Conservation (phyloP, 2,797 vertebrate species). For the Hyperoplus lanceolatus region DNA sequence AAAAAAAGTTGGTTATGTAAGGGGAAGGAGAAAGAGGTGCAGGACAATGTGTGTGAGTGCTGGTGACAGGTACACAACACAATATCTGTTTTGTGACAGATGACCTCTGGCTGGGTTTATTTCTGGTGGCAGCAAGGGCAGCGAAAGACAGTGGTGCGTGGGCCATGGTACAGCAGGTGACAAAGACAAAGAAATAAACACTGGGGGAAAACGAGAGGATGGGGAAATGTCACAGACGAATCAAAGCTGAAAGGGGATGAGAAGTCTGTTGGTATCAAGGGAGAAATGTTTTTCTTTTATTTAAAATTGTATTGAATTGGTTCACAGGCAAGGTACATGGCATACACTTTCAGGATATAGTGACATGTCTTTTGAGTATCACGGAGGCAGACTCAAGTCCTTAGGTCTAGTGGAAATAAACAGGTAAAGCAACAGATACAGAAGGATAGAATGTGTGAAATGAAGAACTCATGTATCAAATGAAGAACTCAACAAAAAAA, state of each 20-base stretch:
- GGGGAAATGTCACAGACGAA: slow-evolving; percentile 58
- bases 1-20: background rate
- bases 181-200: slow-evolving; percentile 50
- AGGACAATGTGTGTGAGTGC: slow-evolving; percentile 49
- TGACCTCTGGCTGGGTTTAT: slow-evolving; percentile 61
- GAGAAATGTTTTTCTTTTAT: slow-evolving; percentile 15
- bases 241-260: slow-evolving; percentile 52
- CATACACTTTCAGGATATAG: too few species aligned
- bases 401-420: too few species aligned
- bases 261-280: slow-evolving; percentile 53
- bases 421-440: too few species aligned
- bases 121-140: slow-evolving; percentile 64
- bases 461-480: too few species aligned
- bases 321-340: too few species aligned
- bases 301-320: too few species aligned
- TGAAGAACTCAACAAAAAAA: too few species aligned
- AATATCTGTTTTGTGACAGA: slow-evolving; percentile 71
- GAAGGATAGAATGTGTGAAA: too few species aligned
- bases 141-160: slow-evolving; percentile 48
- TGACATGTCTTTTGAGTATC: too few species aligned
- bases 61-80: slow-evolving; percentile 68
- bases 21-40: slow-evolving; percentile 26
- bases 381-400: too few species aligned
- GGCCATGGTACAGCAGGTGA: slow-evolving; percentile 50
- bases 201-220: slow-evolving; percentile 29